Evolutionary conservation across 2,888 invertebrate species (phyloP).

Genomic region (Cyclophora punctaria): DNA sequence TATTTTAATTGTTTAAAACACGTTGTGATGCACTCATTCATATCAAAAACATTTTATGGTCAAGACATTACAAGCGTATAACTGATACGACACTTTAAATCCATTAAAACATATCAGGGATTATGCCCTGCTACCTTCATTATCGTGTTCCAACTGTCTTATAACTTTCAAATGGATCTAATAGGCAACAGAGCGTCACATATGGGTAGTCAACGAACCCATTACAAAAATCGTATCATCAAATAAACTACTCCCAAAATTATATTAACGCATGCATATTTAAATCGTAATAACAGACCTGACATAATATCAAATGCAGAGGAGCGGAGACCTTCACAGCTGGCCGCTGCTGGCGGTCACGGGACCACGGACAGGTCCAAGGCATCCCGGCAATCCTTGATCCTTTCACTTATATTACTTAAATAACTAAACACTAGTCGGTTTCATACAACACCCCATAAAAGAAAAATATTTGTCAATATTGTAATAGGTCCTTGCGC

Average conservation of each 20-base stretch:
- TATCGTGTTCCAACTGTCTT: constrained; percentile 44
- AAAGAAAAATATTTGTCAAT: no score
- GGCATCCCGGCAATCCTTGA: constrained; percentile 43
- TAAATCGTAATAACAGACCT: constrained; percentile 31
- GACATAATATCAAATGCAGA: constrained; percentile 37
- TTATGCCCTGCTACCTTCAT: constrained; percentile 44
- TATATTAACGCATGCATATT: no score
- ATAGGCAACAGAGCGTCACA: constrained; percentile 28
- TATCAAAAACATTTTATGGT: constrained; percentile 40
- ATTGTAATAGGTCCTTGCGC: constrained; percentile 1
- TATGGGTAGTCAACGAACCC: constrained; percentile 26
- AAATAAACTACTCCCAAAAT: no score
- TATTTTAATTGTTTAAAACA: constrained; percentile 9
- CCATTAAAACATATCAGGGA: constrained; percentile 60
- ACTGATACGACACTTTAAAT: constrained; percentile 42
- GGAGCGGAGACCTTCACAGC: constrained; percentile 45
- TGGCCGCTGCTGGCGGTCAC: constrained; percentile 50
- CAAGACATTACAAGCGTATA: constrained; percentile 52
- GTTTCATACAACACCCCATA: no score
- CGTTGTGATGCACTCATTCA: constrained; percentile 25
- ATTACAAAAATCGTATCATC: constrained; percentile 9
- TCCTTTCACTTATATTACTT: constrained; percentile 30
- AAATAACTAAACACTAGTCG: no score
- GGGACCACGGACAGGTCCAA: constrained; percentile 68
- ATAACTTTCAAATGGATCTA: constrained; percentile 40